phyloP scores from a whole-genome alignment of 2,888 invertebrate genomes.

The Drosophila imparisetae region DNA sequence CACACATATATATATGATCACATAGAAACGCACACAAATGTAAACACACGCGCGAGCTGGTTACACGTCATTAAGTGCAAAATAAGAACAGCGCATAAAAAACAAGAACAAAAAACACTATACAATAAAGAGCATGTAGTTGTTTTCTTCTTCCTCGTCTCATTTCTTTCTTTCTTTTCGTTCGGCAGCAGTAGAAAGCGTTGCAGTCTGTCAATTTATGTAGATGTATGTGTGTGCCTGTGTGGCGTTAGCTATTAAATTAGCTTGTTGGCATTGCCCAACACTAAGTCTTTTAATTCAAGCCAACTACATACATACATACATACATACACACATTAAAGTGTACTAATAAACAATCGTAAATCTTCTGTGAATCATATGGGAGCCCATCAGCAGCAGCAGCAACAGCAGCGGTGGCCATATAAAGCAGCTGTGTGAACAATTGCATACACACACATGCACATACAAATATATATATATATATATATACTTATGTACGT shows the following conservation, averaged over 20 bases:
- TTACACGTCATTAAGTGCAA: constrained; percentile 78
- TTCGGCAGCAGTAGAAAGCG: constrained; percentile 36
- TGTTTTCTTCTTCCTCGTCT: constrained; percentile 25
- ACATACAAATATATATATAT: constrained; percentile 12
- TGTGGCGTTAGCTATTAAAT: constrained; percentile 33
- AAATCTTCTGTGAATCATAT: constrained; percentile 56
- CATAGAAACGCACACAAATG: constrained; percentile 49
- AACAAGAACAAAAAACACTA: constrained; percentile 58
- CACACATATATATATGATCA: constrained; percentile 13
- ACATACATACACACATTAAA: constrained; percentile 17
- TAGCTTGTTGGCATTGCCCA: constrained; percentile 17
- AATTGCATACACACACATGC: constrained; percentile 27
- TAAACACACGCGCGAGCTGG: constrained; percentile 69
- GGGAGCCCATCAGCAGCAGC: constrained; percentile 21
- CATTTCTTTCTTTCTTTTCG: constrained; percentile 27
- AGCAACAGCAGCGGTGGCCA: constrained; percentile 18
- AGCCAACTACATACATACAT: background rate
- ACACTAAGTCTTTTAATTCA: constrained; percentile 9
- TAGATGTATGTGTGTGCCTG: background rate
- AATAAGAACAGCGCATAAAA: constrained; percentile 73
- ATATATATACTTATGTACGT: constrained; percentile 2
- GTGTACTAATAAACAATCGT: constrained; percentile 41
- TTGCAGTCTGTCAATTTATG: constrained; percentile 34
- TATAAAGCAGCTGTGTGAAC: constrained; percentile 47
- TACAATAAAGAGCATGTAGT: constrained; percentile 50